Conservation (phyloP, 2,888 invertebrate genomes). For the Carabus problematicus region DNA sequence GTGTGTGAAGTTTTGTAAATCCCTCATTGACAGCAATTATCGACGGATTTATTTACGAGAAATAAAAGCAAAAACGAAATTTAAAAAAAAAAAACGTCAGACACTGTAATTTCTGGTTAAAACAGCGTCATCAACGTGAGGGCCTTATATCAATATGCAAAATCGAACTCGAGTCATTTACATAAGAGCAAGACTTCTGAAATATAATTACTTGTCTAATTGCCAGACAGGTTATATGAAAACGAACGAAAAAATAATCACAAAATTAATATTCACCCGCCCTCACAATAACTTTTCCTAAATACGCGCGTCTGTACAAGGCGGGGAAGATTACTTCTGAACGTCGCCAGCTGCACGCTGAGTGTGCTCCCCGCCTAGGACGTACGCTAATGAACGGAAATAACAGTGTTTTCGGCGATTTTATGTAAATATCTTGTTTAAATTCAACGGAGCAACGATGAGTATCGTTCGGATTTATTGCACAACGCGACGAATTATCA, state of each 20-base stretch:
- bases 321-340: neutral
- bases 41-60: neutral
- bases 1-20: too few relatives aligned
- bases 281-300: too few relatives aligned
- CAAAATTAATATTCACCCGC: too few relatives aligned
- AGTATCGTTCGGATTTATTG: conserved; percentile 17
- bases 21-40: conserved; percentile 13
- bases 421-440: conserved; percentile 12
- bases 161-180: conserved; percentile 2
- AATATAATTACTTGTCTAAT: conserved; percentile 17
- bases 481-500: conserved; percentile 8
- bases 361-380: neutral
- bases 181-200: conserved; percentile 8
- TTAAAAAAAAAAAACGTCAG: neutral
- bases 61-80: neutral
- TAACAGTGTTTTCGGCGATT: conserved; percentile 20
- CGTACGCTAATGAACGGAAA: conserved; percentile 17
- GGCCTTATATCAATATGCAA: conserved; percentile 1
- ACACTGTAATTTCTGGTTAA: neutral
- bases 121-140: neutral
- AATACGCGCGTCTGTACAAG: too few relatives aligned
- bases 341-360: neutral
- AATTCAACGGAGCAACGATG: conserved; percentile 10
- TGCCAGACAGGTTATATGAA: conserved; percentile 6
- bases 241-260: neutral